Percentiles rank a stretch among this genome's conserved stretches.
These are phyloP conservation scores for Lophura nycthemera DNA, from an alignment of 2,113 vertebrate species.

Conservation along the genomic window DNA sequence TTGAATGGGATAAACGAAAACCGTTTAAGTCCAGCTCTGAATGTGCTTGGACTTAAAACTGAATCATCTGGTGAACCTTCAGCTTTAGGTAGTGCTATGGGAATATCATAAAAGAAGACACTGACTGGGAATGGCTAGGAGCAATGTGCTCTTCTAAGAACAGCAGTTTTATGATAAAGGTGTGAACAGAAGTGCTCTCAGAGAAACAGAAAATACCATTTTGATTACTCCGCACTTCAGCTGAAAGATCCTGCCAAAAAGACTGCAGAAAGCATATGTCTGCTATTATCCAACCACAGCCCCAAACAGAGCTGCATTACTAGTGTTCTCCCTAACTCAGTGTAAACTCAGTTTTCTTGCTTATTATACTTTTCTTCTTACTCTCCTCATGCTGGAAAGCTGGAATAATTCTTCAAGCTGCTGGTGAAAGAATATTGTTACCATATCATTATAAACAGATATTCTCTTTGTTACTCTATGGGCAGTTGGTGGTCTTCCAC, in stretches of 20 bases:
- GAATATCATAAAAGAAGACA: neutral
- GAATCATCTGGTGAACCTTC: neutral
- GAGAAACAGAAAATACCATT: neutral
- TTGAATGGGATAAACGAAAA: neutral
- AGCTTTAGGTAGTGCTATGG: neutral
- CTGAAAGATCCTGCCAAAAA: neutral
- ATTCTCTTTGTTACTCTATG: neutral
- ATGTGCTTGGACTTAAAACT: neutral
- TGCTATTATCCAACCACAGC: neutral
- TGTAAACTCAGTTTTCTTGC: neutral
- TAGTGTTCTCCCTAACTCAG: neutral
- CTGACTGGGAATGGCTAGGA: neutral
- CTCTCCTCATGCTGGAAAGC: neutral
- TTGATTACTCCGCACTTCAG: neutral
- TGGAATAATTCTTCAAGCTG: neutral
- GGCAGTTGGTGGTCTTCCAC: neutral
- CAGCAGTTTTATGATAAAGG: neutral
- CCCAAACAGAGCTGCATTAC: neutral
- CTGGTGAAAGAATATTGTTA: neutral
- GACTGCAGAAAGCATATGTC: neutral
- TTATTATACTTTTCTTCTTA: neutral
- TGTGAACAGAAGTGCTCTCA: neutral
- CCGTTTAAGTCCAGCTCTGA: neutral
- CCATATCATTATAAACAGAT: neutral
- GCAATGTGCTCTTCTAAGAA: neutral